These are phyloP conservation scores for Virgularia gustaviana DNA, from an alignment of 92 coral and sea anemone genomes.

Conservation along the genomic window DNA sequence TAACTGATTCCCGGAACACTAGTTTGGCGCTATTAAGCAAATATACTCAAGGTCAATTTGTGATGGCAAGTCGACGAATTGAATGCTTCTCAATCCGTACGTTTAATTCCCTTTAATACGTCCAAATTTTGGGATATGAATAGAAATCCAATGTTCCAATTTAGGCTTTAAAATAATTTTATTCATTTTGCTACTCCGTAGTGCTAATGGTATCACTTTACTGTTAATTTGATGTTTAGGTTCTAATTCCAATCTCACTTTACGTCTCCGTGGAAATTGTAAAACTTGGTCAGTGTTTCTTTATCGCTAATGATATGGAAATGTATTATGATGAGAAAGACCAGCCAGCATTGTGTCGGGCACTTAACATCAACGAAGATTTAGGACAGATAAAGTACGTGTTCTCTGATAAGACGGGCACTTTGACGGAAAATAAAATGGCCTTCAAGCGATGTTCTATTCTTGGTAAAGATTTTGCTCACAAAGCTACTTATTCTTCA, in stretches of 20 bases:
- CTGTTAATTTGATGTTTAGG: slow-evolving; percentile 48
- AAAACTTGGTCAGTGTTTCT: slow-evolving; percentile 81
- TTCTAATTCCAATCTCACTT: slow-evolving; percentile 84
- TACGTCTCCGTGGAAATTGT: slow-evolving; percentile 97
- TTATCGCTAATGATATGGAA: slow-evolving; percentile 78
- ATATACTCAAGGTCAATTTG: too few species aligned
- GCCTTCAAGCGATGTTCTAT: slow-evolving; percentile 84
- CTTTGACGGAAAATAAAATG: slow-evolving; percentile 96
- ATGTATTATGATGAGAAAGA: slow-evolving; percentile 82
- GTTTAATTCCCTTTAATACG: too few species aligned
- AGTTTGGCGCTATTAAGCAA: too few species aligned
- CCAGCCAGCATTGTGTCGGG: slow-evolving; percentile 93
- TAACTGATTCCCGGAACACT: too few species aligned
- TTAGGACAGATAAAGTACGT: slow-evolving; percentile 89
- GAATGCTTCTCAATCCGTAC: too few species aligned
- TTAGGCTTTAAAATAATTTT: too few species aligned
- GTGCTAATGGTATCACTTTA: neutral
- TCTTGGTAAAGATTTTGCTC: slow-evolving; percentile 83
- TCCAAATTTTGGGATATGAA: too few species aligned
- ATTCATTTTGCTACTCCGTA: neutral
- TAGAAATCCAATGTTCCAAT: too few species aligned
- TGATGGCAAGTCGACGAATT: too few species aligned
- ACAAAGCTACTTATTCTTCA: slow-evolving; percentile 42
- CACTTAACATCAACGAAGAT: slow-evolving; percentile 94
- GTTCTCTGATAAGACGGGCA: slow-evolving; percentile 99